A percentile compares a stretch with the other conserved stretches of the same genome.
Evolutionary conservation across 2,113 vertebrate genomes (phyloP).

Genomic region (Chamaetylas fuelleborni): DNA sequence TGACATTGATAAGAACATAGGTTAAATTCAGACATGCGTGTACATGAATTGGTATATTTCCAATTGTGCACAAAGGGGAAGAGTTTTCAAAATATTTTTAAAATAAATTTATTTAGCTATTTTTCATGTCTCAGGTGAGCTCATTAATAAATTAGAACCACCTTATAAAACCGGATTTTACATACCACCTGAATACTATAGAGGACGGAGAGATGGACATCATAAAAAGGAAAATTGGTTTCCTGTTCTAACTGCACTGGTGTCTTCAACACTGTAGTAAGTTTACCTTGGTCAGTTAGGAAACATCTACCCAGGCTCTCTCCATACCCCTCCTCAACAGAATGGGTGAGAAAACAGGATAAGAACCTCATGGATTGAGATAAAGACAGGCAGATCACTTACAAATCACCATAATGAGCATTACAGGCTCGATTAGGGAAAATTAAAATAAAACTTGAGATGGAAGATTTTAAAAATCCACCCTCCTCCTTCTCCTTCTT

Average conservation of each 20-base stretch:
- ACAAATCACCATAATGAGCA: neutral
- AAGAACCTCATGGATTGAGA: neutral
- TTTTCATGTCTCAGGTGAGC: neutral
- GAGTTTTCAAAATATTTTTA: neutral
- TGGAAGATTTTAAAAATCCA: neutral
- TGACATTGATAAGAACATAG: neutral
- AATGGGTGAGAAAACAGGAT: neutral
- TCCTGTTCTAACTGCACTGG: neutral
- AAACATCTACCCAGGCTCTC: neutral
- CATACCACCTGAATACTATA: neutral
- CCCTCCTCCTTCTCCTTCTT: neutral
- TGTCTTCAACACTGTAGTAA: neutral
- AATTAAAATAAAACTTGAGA: neutral
- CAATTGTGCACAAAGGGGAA: neutral
- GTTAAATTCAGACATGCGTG: neutral
- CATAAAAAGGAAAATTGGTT: neutral
- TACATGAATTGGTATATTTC: neutral
- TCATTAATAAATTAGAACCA: neutral
- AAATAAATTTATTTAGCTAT: neutral
- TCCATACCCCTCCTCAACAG: neutral
- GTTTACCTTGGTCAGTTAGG: neutral
- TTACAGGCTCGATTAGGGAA: neutral
- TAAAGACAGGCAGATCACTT: neutral
- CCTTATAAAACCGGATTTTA: neutral
- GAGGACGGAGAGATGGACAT: neutral